Evolutionary conservation across 2,113 vertebrate species (phyloP), one percentile per base, ranked within the genome.

Genomic region (Mesembrinibis cayennensis): DNA sequence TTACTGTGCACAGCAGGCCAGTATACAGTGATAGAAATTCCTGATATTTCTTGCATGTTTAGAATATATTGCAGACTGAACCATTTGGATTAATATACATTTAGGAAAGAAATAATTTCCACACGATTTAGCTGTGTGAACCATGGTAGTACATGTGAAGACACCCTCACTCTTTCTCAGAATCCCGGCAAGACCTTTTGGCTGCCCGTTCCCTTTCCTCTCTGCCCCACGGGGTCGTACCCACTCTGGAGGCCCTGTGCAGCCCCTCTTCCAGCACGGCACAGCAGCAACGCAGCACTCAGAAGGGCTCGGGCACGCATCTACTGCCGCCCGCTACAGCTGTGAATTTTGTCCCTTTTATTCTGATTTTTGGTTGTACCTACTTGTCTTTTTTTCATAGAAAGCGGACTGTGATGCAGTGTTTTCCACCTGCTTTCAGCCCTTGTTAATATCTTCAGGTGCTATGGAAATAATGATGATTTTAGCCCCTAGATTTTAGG

Each of bases 221-320:
- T 26, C 36, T 42, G 11, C 44, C 67, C 50, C 6, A 13, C 10
- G 11, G 78, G 77, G 22, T 67, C 61, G 27, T 32, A 13, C 11
- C 50, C 50, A 2, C 50, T 11, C 62, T 6, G 38, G 32, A 47
- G 45, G 38, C 62, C 27, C 32, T 1, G 0, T 7, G 13, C 9
- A 16, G 26, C 47, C 25, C n/a, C 49, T 72, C 49, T 40, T 58
- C n/a, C 53, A 82, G 70, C 44, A 17, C 0, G 0, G 55, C 34
- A 53, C 66, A 40, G 49, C 44, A 19, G 36, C 50, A 32, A 8
- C 17, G 2, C 10, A 23, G 29, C 23, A 12, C 34, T 34, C 29
- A 11, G 6, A 29, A 29, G 45, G 34, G 13, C 55, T 53, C 22
- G 20, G 47, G n/a, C 22, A 45, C 16, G 12, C 19, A 23, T 23